Evolutionary conservation across 92 coral and sea anemone species (phyloP), one percentile per base, ranked within the genome.

Genomic region (Blastomussa wellsi): DNA sequence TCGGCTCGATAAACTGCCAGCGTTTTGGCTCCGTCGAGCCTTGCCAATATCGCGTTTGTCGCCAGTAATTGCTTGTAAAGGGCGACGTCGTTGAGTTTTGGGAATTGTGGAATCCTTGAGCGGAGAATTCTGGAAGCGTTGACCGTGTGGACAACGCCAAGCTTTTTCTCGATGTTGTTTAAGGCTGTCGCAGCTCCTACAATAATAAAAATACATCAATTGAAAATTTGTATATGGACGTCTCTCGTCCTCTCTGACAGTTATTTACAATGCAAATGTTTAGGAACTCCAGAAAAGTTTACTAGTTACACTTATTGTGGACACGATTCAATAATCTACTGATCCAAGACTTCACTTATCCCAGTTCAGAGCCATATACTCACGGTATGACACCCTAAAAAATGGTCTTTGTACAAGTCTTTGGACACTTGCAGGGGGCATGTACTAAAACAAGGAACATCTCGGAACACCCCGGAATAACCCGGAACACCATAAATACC

Each of bases 11-110:
- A 72, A 52, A 90, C 75, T n/a, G 98, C 98, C 37, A 94, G 52
- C 53, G 84, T 73, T 71, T 86, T 92, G 60, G 95, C 98, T 64
- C 95, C 98, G 42, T 94, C 95, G 65, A 94, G 92, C 64, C 82
- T 94, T 53, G 94, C 86, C 70, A 94, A 86, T 82, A 94, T 80
- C 26, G 81, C 81, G 59, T 94, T 86, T 16, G 91, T 62, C 17
- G 88, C 88, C 32, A 94, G 78, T 3, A 94, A 74, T 48, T 90
- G 85, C 59, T 80, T 86, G 86, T 92, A 90, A 47, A 85, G 69
- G 9, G 72, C 35, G 47, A 71, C 86, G 48, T 77, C 76, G 12
- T 55, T 70, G 66, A 84, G 72, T 31, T 66, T 74, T 33, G 89
- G 89, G 39, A 84, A 80, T 28, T 89, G 81, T 28, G 95, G 93